Evolutionary conservation across 2,797 vertebrate species (phyloP).

Genomic region (Ctenopoma kingsleyae): DNA sequence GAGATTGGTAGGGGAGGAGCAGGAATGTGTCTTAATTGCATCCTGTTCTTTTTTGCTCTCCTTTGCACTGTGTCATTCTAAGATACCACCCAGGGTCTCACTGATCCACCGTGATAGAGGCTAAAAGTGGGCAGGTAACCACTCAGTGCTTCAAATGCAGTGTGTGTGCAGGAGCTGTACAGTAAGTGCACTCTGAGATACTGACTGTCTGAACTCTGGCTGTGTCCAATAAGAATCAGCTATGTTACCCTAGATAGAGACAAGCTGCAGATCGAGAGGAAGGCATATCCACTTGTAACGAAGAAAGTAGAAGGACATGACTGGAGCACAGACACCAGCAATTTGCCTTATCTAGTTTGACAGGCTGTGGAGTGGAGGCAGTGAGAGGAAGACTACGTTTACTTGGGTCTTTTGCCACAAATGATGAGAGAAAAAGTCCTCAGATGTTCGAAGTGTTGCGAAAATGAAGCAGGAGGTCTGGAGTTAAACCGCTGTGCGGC

Average conservation of each 20-base stretch:
- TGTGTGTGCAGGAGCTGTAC: conserved; percentile 36
- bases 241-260: conserved; percentile 63
- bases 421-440: conserved; percentile 67
- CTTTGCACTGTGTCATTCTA: conserved; percentile 59
- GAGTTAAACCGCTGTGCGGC: conserved; percentile 53
- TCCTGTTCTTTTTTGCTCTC: conserved; percentile 72
- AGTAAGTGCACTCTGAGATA: conserved; percentile 47
- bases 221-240: conserved; percentile 62
- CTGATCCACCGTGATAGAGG: conserved; percentile 56
- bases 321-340: conserved; percentile 76
- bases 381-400: conserved; percentile 41
- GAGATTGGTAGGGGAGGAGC: conserved; percentile 63
- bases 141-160: conserved; percentile 54
- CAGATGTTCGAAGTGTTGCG: conserved; percentile 64
- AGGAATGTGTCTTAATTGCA: conserved; percentile 77
- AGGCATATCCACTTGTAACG: conserved; percentile 72
- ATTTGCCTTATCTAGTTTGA: conserved; percentile 79
- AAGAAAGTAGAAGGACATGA: conserved; percentile 69
- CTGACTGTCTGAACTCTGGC: conserved; percentile 51
- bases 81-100: conserved; percentile 54
- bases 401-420: conserved; percentile 54
- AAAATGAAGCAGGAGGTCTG: conserved; percentile 67
- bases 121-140: conserved; percentile 57
- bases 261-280: conserved; percentile 61
- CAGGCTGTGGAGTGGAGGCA: conserved; percentile 64